Evolutionary conservation across 2,797 vertebrate species (phyloP).

Genomic region (Lepilemur ruficaudatus): DNA sequence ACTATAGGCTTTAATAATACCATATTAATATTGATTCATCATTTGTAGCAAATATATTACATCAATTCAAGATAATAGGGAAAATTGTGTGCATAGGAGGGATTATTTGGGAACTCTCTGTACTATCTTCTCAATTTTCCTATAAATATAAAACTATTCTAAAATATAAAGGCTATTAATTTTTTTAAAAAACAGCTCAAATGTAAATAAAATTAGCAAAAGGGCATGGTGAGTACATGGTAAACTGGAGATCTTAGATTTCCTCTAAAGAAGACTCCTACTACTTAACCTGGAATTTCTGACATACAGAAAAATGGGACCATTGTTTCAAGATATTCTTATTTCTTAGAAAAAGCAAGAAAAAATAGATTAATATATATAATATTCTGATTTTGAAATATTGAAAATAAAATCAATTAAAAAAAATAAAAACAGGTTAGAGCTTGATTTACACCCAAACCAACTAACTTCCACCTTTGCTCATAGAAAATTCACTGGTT

Average conservation of each 20-base stretch:
- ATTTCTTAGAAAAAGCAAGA: not conserved
- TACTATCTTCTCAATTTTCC: not conserved
- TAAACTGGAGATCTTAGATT: not conserved
- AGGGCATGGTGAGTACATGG: not conserved
- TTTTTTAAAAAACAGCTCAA: not conserved
- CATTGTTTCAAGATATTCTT: not conserved
- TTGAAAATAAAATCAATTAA: not conserved
- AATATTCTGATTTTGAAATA: not conserved
- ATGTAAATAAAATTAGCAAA: not conserved
- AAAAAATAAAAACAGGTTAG: not conserved
- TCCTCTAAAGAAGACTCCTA: not conserved
- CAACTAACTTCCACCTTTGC: not conserved
- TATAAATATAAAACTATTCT: not conserved
- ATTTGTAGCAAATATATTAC: not conserved
- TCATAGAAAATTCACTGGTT: not conserved
- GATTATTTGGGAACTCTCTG: not conserved
- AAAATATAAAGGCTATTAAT: not conserved
- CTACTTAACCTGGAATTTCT: not conserved
- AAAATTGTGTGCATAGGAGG: not conserved
- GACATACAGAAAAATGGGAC: not conserved
- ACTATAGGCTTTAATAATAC: not conserved
- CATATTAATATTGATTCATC: not conserved
- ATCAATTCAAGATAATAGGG: not conserved
- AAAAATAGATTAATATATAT: not conserved
- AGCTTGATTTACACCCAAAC: not conserved